phyloP scores from a whole-genome alignment of 2,113 vertebrate genomes.

The Hemiscyllium ocellatum region DNA sequence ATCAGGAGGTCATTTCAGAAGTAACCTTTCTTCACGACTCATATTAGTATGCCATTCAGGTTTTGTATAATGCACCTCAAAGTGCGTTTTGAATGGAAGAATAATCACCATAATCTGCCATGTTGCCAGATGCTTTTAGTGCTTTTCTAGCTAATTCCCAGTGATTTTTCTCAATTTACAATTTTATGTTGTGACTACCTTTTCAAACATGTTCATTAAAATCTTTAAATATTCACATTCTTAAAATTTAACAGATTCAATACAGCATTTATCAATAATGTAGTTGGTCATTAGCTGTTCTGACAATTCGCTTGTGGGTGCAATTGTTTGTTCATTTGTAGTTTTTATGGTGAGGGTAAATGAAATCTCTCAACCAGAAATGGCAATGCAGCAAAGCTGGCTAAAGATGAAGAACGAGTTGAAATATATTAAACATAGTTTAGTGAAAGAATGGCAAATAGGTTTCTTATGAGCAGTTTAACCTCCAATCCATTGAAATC shows the following conservation, averaged over 20 bases:
- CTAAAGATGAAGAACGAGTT: not conserved
- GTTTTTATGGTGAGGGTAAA: not conserved
- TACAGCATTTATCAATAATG: not conserved
- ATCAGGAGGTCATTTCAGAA: no score
- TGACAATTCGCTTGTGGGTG: not conserved
- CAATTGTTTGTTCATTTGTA: not conserved
- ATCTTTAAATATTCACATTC: not conserved
- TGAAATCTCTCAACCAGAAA: not conserved
- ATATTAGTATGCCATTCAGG: not conserved
- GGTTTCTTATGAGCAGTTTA: not conserved
- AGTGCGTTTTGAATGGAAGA: not conserved
- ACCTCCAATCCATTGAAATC: not conserved
- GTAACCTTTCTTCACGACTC: no score
- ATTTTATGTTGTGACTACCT: not conserved
- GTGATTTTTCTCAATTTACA: not conserved
- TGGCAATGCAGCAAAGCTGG: not conserved
- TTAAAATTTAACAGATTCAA: not conserved
- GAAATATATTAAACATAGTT: not conserved
- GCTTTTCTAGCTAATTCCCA: not conserved
- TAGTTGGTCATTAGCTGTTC: no score
- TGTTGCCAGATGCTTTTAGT: not conserved
- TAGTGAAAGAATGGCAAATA: not conserved
- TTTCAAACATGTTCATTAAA: not conserved
- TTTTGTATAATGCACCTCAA: not conserved
- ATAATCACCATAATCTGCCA: not conserved